These are phyloP conservation scores for Trissoscelio sp. DNA, from an alignment of 2,888 invertebrate genomes.

Conservation along the genomic window DNA sequence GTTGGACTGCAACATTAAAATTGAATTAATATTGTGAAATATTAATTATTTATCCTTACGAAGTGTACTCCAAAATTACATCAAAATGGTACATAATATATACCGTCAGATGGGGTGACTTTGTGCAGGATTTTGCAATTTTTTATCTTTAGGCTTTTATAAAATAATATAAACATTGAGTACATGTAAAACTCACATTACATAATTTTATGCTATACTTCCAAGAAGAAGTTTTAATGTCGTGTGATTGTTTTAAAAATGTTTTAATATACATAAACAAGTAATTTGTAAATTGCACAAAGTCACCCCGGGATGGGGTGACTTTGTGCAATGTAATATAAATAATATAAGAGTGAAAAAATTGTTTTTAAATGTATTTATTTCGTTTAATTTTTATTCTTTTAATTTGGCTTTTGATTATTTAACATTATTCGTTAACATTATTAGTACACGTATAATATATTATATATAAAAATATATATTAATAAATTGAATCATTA, in stretches of 20 bases:
- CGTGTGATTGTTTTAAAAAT: neutral
- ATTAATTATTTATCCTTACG: too few species aligned
- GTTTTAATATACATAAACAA: slow-evolving; percentile 13
- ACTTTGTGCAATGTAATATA: slow-evolving; percentile 25
- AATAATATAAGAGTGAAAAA: neutral
- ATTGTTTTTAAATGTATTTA: neutral
- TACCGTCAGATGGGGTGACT: slow-evolving; percentile 10
- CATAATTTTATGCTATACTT: slow-evolving; percentile 1
- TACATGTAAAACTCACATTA: slow-evolving; percentile 13
- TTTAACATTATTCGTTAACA: neutral
- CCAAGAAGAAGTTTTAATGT: slow-evolving; percentile 6
- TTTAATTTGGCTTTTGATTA: neutral
- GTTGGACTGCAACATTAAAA: too few species aligned
- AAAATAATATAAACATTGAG: slow-evolving; percentile 15
- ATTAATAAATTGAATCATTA: neutral
- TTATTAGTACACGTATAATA: slow-evolving; percentile 4
- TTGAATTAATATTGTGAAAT: too few species aligned
- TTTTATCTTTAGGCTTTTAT: slow-evolving; percentile 13
- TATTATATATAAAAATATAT: slow-evolving; percentile 9
- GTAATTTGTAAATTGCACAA: slow-evolving; percentile 15
- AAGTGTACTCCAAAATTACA: too few species aligned
- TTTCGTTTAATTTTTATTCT: neutral
- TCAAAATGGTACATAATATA: too few species aligned
- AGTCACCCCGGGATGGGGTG: slow-evolving; percentile 31
- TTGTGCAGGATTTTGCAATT: slow-evolving; percentile 19